phyloP scores from a whole-genome alignment of 1,140 invertebrate genomes.

The Apis dorsata region DNA sequence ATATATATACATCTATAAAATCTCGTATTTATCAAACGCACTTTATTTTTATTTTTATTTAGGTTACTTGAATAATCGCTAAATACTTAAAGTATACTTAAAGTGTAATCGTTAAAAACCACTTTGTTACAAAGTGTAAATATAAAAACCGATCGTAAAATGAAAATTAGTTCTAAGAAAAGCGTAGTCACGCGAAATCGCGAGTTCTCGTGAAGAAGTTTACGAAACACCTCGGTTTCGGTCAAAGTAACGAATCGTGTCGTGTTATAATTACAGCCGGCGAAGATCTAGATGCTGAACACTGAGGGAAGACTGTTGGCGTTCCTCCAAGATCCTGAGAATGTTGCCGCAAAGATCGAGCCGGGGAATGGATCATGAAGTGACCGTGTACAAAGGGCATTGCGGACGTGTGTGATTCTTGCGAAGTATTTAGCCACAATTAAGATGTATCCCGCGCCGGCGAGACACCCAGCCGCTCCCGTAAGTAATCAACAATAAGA shows the following conservation, averaged over 20 bases:
- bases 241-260: conserved; percentile 56
- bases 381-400: conserved; percentile 61
- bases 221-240: conserved; percentile 13
- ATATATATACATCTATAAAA: too few species aligned
- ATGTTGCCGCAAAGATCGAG: conserved; percentile 44
- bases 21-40: too few species aligned
- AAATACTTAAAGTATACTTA: too few species aligned
- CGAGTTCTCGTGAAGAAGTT: neutral
- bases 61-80: neutral
- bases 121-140: too few species aligned
- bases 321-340: conserved; percentile 48
- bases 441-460: conserved; percentile 83
- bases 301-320: conserved; percentile 35
- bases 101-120: neutral
- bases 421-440: conserved; percentile 64
- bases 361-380: conserved; percentile 68
- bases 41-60: too few species aligned
- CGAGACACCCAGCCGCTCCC: conserved; percentile 82
- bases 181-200: conserved; percentile 17
- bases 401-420: conserved; percentile 57
- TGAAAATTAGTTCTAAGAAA: conserved; percentile 7
- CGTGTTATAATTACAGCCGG: conserved; percentile 50
- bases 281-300: conserved; percentile 31
- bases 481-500: conserved; percentile 74
- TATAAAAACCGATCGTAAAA: neutral